Base-by-base conservation (phyloP, 2,113 vertebrate genomes). In the Synodontis membranacea region DNA sequence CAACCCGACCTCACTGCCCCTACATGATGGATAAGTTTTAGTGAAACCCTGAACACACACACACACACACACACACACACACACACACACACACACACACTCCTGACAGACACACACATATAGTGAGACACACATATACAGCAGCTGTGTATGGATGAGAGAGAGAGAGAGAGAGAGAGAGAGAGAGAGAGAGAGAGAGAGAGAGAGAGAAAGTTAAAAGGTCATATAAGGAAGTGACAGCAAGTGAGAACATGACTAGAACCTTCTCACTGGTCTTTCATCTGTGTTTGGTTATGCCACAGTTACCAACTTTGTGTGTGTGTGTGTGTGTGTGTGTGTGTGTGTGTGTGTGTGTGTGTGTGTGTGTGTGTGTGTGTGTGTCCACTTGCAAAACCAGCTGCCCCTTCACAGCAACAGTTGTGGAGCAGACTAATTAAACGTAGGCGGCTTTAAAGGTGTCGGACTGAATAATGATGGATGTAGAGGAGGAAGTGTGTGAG, bases 391-490 rank as follows among this genome's bases (percentile, higher is more conserved):
- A 76, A 89, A 86, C 66, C 82, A 84, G 82, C 82, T 87, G 82
- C 78, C 84, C 52, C 48, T 31, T 70, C 34, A 48, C 56, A 74
- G 81, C 80, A 88, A 83, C 84, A 84, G 85, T 86, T 86, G 82
- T 85, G 23, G 80, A 80, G 39, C 28, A 37, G 19, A 79, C 81
- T 80, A 84, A 87, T 80, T 86, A 76, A 54, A 76, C 39, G 44
- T 28, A 46, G 82, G 56, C 54, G 66, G 58, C 85, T 86, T 75
- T 75, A 86, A 78, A 81, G 82, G 62, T 83, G 75, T 75, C 76
- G 68, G 76, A 52, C 74, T 89, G 88, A 89, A 86, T 84, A 89
- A 78, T 89, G 88, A 89, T 89, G 83, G 88, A 86, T 84, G 84
- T 37, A 64, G 44, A 78, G 34, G 15, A 79, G 19, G 34, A 31